phyloP scores from a whole-genome alignment of 2,113 vertebrate species.

The Clarias magur region DNA sequence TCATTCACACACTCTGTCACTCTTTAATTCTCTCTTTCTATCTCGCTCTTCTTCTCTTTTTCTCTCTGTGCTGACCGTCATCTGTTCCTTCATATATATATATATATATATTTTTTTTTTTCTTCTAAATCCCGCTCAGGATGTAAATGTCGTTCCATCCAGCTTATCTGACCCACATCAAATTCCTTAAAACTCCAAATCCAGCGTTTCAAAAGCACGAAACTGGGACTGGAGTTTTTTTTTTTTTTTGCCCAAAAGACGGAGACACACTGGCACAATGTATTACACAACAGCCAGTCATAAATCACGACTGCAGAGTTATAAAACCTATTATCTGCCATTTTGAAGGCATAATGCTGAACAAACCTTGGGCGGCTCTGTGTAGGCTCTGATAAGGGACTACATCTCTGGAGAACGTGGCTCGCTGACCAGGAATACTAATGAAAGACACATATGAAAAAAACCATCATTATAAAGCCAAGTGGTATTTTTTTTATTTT shows the following conservation, averaged over 20 bases:
- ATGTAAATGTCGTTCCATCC: conserved; percentile 34
- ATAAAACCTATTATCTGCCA: conserved; percentile 54
- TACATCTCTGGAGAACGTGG: conserved; percentile 24
- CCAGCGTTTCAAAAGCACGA: not conserved
- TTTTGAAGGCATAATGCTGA: conserved; percentile 54
- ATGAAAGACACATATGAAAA: conserved; percentile 40
- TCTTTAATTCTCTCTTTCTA: not conserved
- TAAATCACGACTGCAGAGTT: conserved; percentile 46
- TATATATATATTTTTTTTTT: not conserved
- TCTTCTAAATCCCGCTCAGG: conserved; percentile 39
- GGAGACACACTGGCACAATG: conserved; percentile 20
- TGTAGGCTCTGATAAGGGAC: conserved; percentile 51
- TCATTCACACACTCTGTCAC: conserved; percentile 19
- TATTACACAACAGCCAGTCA: conserved; percentile 45
- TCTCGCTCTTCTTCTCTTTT: not conserved
- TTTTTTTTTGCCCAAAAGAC: not conserved
- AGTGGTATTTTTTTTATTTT: not conserved
- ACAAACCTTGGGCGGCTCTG: conserved; percentile 45
- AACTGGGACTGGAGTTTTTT: conserved; percentile 2
- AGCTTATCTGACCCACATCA: conserved; percentile 39
- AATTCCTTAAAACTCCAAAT: conserved; percentile 33
- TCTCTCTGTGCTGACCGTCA: conserved; percentile 41
- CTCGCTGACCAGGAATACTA: conserved; percentile 47
- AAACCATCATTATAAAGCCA: not conserved
- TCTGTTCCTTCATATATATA: conserved; percentile 41